Base-by-base conservation (phyloP, 2,797 vertebrate genomes). In the Sarcophilus harrisii region DNA sequence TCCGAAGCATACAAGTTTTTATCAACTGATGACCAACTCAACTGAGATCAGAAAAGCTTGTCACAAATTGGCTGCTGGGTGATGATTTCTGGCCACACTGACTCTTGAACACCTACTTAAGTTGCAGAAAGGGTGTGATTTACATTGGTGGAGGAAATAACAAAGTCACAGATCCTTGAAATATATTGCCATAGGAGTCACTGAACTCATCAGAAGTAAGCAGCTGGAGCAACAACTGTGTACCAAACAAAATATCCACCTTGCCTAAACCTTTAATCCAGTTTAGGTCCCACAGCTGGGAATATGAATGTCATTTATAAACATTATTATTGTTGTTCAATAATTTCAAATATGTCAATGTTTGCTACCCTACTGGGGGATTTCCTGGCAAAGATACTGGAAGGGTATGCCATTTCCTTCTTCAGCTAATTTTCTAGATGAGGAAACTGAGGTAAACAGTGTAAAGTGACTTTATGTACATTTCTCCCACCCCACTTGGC, bases 271-370 rank as follows among this genome's bases (percentile, higher is more conserved):
- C 38, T 87, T 24, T 27, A 49, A 87, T 4, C 0, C 73, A 49
- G 21, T 49, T 3, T 49, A 87, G 73, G 73, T 92, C 55, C 32
- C 49, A 49, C 49, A 11, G 28, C 92, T 87, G 96, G 92, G 95
- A 96, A 97, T 92, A 96, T 49, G 30, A 81, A 81, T 49, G 38
- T 87, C 73, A 49, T 87, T 87, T 87, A 87, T 87, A 87, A 87
- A 87, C 24, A 87, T 87, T 49, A 49, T 1, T 27, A 24, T 58
- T 58, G 62, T n/a, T 66, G 32, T 21, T n/a, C 5, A 73, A 14
- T 18, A 5, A 0, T 21, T 38, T 73, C 62, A 38, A 5, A 73
- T 24, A 38, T 81, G 66, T 45, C n/a, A 12, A 1, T 81, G 18
- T 66, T n/a, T 81, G 18, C 38, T n/a, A 81, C 9, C 38, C 24